These are phyloP conservation scores for Sebastes minor DNA, from an alignment of 2,797 vertebrate genomes.

Conservation along the genomic window DNA sequence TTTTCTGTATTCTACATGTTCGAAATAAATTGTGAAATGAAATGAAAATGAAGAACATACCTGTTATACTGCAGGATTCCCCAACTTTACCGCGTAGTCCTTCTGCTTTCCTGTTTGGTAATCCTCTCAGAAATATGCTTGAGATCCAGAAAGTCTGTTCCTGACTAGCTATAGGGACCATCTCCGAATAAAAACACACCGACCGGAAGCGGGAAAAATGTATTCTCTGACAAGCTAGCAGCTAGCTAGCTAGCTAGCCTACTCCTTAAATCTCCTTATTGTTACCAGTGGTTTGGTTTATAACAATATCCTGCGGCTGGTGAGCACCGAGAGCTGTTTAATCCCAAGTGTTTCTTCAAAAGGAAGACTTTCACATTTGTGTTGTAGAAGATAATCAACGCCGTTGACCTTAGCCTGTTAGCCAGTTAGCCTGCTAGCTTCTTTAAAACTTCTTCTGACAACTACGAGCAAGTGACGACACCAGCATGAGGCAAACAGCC, in stretches of 20 bases:
- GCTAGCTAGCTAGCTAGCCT: background rate
- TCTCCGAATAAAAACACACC: background rate
- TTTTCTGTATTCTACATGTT: no score
- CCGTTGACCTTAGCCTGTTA: no score
- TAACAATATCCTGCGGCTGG: no score
- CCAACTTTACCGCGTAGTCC: background rate
- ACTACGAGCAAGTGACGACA: background rate
- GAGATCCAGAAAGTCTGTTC: background rate
- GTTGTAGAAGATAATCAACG: background rate
- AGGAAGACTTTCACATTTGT: background rate
- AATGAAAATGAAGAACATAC: background rate
- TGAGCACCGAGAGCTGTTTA: background rate
- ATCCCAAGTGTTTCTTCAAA: background rate
- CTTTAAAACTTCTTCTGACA: background rate
- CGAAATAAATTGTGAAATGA: no score
- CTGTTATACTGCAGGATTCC: background rate
- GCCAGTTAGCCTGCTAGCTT: no score
- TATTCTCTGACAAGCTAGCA: background rate
- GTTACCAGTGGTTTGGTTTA: background rate
- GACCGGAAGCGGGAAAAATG: background rate
- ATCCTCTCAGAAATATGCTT: background rate
- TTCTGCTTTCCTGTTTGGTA: background rate
- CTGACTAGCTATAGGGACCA: background rate
- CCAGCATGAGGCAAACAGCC: background rate
- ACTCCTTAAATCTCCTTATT: no score